Evolutionary conservation across 1,140 invertebrate genomes (phyloP).

Genomic region (Zophobas atratus): DNA sequence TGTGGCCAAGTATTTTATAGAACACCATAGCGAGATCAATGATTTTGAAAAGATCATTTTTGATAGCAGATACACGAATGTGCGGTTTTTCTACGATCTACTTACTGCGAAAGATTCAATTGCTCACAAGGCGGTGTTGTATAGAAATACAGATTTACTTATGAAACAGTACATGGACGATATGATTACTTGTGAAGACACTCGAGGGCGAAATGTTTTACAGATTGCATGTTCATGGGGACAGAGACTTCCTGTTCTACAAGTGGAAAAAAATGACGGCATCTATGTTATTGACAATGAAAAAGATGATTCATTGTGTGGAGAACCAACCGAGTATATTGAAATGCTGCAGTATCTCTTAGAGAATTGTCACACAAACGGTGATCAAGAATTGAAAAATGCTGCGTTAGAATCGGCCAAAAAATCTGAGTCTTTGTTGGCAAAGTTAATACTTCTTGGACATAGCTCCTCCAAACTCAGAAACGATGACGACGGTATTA

Average conservation of each 20-base stretch:
- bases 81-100: conserved; percentile 23
- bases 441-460: not conserved
- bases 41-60: not conserved
- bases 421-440: not conserved
- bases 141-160: not conserved
- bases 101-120: not conserved
- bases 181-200: not conserved
- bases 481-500: not conserved
- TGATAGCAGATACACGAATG: conserved; percentile 9
- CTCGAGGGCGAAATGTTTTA: not conserved
- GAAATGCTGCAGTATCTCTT: conserved; percentile 18
- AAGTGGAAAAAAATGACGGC: not conserved
- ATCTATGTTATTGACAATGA: conserved; percentile 5
- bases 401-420: not conserved
- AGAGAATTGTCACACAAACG: not conserved
- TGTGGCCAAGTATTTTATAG: conserved; percentile 15
- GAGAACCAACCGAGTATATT: not conserved
- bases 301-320: not conserved
- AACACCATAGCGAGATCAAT: conserved; percentile 3
- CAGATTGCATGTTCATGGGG: conserved; percentile 18
- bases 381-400: not conserved
- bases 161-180: not conserved
- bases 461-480: not conserved
- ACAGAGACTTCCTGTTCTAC: conserved; percentile 9
- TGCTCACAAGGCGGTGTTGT: conserved; percentile 10